Evolutionary conservation across 2,113 vertebrate genomes (phyloP), one percentile per base, ranked within the genome.

Genomic region (Vicugna pacos): DNA sequence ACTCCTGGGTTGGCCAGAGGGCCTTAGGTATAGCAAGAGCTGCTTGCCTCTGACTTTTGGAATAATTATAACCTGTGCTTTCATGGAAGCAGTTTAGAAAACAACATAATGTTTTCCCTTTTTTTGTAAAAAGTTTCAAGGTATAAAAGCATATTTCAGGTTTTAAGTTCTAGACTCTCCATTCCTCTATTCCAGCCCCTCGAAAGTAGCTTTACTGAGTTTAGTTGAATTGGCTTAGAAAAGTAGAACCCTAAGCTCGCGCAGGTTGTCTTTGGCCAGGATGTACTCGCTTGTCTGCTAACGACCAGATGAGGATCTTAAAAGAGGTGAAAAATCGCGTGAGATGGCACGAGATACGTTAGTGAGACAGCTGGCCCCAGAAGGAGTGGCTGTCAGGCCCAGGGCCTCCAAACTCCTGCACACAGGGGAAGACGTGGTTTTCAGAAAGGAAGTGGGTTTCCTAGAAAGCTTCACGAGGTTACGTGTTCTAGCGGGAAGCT

Each of bases 401-500:
- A 1, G 38, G 14, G 67, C 62, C 72, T 70, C 42, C 82, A 8
- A 11, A 32, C 76, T 73, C 86, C 9, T 10, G 5, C 22, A 22
- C 30, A 14, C 16, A 24, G n/a, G 20, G 35, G 62, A 35, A 76
- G 22, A 16, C 26, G 32, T 46, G 65, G 65, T 22, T 46, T 85
- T 70, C 81, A 10, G 17, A 58, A 67, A 9, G 75, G 67, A 76
- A 48, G n/a, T 48, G 12, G 79, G 22, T 83, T 77, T 89, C 84
- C n/a, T 76, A 13, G 69, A 56, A 60, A n/a, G 38, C n/a, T 26
- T 38, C 46, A 6, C 17, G 14, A 48, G 62, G 60, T 85, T 52
- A 8, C 10, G 6, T 12, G 2, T 7, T 48, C 19, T 9, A 13
- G 14, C 0, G 3, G 75, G 76, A 65, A 46, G 28, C 46, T 28